Base-by-base conservation (phyloP, 2,888 invertebrate species). In the Achlya flavicornis region DNA sequence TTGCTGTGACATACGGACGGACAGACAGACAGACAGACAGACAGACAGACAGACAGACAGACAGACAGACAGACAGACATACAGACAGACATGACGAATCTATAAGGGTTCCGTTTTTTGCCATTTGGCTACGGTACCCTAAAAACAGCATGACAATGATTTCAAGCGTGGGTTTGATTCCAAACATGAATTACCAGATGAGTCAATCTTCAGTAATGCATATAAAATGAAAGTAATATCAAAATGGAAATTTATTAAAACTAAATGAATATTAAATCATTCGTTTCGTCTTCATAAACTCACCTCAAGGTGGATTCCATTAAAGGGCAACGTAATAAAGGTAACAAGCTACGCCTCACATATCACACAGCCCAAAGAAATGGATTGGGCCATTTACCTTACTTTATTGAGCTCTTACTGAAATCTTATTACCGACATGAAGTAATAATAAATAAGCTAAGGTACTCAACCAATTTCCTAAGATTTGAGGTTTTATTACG, bases 281-380 rank as follows among this genome's bases (percentile, higher is more conserved):
- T n/a, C 46, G n/a, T 46, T 46, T n/a, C 46, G n/a, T 46, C 6
- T 46, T 46, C 46, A 46, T 46, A 46, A n/a, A 46, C n/a, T n/a
- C 14, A 46, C n/a, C n/a, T 46, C n/a, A n/a, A 6, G 5, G 1
- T 46, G n/a, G 6, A 46, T 46, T 46, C n/a, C n/a, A n/a, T 46
- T 5, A n/a, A 46, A n/a, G n/a, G n/a, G 46, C 7, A 46, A 46
- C 46, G 46, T 38, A 10, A 10, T 41, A 7, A 46, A 46, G n/a
- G 46, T 46, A 46, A 41, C 41, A 12, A 46, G 46, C n/a, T n/a
- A 46, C 7, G 46, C 46, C 5, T 7, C 46, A n/a, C 10, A 7
- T n/a, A 46, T 46, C 46, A 46, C 14, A 46, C 6, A 46, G 46
- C 46, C 46, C 5, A 46, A n/a, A 46, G 46, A n/a, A 14, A n/a